Evolutionary conservation across 2,113 vertebrate genomes (phyloP), one percentile per base, ranked within the genome.

Genomic region (Sylvietta virens): DNA sequence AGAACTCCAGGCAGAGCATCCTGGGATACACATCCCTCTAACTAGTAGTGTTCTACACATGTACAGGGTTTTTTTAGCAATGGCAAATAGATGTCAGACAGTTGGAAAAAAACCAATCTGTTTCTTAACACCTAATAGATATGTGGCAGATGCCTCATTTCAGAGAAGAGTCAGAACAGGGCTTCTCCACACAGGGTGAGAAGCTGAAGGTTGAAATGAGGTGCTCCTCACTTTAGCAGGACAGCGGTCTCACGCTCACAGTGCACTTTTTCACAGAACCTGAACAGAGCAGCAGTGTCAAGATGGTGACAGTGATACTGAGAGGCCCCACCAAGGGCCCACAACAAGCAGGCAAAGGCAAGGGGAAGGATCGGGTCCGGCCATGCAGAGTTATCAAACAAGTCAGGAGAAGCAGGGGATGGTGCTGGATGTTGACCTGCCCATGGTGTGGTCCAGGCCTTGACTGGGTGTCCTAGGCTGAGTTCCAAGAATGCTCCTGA

Each of bases 171-270:
- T 5, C 15, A 57, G 47, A 79, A 20, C 7, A 70, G 20, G n/a
- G 16, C 3, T 50, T 44, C 4, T 79, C 3, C 20, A 18, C 6
- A n/a, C 66, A 82, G 17, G 6, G 2, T 50, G 18, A 54, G 1
- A 19, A 54, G 26, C 3, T 71, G 26, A 24, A 17, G 6, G 5
- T 5, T 54, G 60, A 82, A 90, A 78, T 2, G 30, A 73, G 11
- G 6, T 58, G 18, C 28, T 8, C 19, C 1, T 73, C 62, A 19
- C 10, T 58, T 31, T 50, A n/a, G 42, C 9, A 78, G 19, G 18
- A 19, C 7, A 45, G 3, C 0, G 0, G 47, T 10, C 7, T 21
- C 3, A 37, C 11, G 5, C 22, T n/a, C 5, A 5, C 15, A 40
- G 3, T 2, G 26, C 4, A 9, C 2, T 26, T 47, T 47, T 57